Percentiles rank a stretch among this genome's conserved stretches.
phyloP scores from a whole-genome alignment of 2,888 invertebrate genomes.

The Drymonia ruficornis region DNA sequence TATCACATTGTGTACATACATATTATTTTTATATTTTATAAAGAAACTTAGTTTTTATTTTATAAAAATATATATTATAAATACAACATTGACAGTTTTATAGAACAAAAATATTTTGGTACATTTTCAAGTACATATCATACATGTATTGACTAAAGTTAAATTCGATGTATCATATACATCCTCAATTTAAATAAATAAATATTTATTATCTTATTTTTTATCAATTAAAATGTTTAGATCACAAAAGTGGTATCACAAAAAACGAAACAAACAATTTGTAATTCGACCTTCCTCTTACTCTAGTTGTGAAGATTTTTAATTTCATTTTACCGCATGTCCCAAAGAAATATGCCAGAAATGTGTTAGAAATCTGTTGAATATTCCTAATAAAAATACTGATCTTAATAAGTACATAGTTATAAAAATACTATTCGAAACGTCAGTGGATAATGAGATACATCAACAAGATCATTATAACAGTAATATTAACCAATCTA shows the following conservation, averaged over 20 bases:
- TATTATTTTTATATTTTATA: too few species aligned
- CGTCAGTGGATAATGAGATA: too few species aligned
- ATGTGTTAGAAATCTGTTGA: background rate
- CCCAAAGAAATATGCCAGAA: background rate
- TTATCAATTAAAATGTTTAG: conserved; percentile 14
- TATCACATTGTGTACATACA: background rate
- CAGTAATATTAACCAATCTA: too few species aligned
- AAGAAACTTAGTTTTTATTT: too few species aligned
- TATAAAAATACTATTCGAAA: too few species aligned
- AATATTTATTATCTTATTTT: conserved; percentile 7
- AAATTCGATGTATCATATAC: conserved; percentile 24
- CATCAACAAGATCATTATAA: too few species aligned
- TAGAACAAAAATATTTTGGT: background rate
- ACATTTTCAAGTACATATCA: conserved; percentile 11
- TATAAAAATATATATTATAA: background rate
- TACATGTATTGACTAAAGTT: conserved; percentile 2
- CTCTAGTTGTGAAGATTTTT: background rate
- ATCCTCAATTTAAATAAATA: conserved; percentile 13
- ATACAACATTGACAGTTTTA: background rate
- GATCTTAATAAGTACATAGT: too few species aligned
- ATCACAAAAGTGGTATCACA: conserved; percentile 38
- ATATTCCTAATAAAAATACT: background rate
- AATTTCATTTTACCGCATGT: background rate
- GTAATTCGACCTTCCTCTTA: background rate
- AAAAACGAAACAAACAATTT: conserved; percentile 7